Base-by-base conservation (phyloP, 2,797 vertebrate genomes). In the Coluber constrictor region DNA sequence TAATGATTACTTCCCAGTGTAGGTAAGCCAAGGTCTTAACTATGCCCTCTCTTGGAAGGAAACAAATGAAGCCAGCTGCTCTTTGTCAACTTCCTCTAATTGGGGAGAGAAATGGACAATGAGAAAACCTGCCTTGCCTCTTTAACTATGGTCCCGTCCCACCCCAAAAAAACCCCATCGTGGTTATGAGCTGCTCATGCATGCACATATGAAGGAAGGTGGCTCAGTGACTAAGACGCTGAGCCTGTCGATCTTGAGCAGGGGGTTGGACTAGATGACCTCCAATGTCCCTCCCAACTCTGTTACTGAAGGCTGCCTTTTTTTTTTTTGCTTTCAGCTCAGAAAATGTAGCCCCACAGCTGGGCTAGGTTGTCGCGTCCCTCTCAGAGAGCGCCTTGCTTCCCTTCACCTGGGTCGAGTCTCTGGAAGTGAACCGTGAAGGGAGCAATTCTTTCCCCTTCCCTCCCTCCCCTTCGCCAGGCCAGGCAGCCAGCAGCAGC, bases 351-450 rank as follows among this genome's bases (percentile, higher is more conserved):
- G 86, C 37, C 37, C 59, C 43, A 51, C 47, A 25, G 86, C 43
- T 70, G 23, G 9, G 18, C 54, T 57, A 25, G 51, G 8, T 91
- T n/a, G 59, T 87, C 1, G 11, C 61, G 61, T 54, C 47, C 60
- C n/a, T 12, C 12, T 4, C 10, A 18, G 90, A 66, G 87, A 87
- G 86, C 2, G 8, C 10, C 15, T 66, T 55, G 43, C n/a, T 63
- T 10, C n/a, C 37, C 87, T 86, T 9, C 29, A 23, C 57, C 66
- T 37, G 61, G 86, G 90, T 9, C 61, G 92, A 61, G 91, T 51
- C 7, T 29, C 91, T 87, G 93, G 93, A 63, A 94, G 70, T 54
- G 61, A 92, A 92, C 89, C 93, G 91, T 90, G 89, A 90, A 83
- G 12, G 27, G 91, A 51, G 57, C 91, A 47, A 47, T 23, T 54